These are phyloP conservation scores for Callyntrura sp. DNA, from an alignment of 2,888 invertebrate genomes.

Conservation along the genomic window DNA sequence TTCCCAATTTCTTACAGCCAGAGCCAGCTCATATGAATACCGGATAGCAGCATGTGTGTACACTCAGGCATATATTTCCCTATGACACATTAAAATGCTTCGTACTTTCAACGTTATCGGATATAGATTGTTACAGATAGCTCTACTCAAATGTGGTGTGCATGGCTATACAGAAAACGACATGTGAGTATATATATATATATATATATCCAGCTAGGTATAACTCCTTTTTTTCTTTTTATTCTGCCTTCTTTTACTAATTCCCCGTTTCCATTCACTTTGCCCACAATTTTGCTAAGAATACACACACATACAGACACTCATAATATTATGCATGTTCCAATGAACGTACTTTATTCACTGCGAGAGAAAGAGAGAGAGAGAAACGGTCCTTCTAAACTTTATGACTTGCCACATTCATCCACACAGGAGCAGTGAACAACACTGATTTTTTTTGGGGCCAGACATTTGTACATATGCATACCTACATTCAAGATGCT, in stretches of 20 bases:
- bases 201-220: background rate
- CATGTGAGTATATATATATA: background rate
- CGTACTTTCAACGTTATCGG: background rate
- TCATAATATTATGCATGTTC: background rate
- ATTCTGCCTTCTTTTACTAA: slow-evolving; percentile 5
- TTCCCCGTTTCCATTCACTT: slow-evolving; percentile 45
- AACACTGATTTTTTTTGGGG: slow-evolving; percentile 15
- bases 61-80: background rate
- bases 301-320: slow-evolving; percentile 4
- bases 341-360: background rate
- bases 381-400: slow-evolving; percentile 58
- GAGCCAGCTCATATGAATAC: too few species aligned
- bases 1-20: background rate
- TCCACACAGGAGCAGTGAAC: background rate
- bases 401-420: slow-evolving; percentile 59
- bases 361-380: slow-evolving; percentile 3
- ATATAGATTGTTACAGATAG: background rate
- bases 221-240: slow-evolving; percentile 4
- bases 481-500: slow-evolving; percentile 11
- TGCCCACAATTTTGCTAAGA: slow-evolving; percentile 54
- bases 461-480: slow-evolving; percentile 20
- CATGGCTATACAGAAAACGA: background rate
- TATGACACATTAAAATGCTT: background rate
- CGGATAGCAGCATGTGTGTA: too few species aligned
- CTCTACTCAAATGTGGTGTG: background rate